phyloP scores from a whole-genome alignment of 1,140 invertebrate species.

The Venturia canescens region DNA sequence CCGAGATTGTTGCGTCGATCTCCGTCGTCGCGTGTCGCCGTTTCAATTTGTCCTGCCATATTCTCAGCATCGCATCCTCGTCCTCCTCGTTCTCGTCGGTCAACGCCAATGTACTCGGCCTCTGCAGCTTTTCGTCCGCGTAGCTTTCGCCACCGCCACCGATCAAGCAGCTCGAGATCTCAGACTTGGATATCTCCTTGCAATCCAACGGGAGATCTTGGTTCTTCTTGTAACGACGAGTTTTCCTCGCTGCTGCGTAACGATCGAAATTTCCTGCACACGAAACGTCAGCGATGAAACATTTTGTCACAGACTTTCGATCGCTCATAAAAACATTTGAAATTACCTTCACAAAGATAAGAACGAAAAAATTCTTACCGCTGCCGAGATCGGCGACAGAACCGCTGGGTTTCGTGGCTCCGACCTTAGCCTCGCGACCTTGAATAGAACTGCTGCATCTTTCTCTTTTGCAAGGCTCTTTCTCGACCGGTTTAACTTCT shows the following conservation, averaged over 20 bases:
- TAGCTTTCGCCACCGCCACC: conserved; percentile 55
- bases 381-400: conserved; percentile 69
- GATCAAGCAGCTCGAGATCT: conserved; percentile 45
- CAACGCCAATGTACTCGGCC: conserved; percentile 67
- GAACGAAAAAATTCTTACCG: conserved; percentile 64
- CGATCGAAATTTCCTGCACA: conserved; percentile 87
- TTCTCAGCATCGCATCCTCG: conserved; percentile 63
- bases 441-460: conserved; percentile 68
- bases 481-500: conserved; percentile 78
- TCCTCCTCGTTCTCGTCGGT: conserved; percentile 56
- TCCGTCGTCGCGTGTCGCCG: conserved; percentile 62
- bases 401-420: conserved; percentile 51
- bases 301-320: too few relatives aligned
- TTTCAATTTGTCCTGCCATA: conserved; percentile 74
- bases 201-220: conserved; percentile 74
- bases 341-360: conserved; percentile 12
- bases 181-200: conserved; percentile 50
- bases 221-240: conserved; percentile 87
- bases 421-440: conserved; percentile 61
- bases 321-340: not conserved
- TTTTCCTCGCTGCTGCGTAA: conserved; percentile 88
- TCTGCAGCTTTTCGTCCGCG: conserved; percentile 62
- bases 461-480: conserved; percentile 74
- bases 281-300: not conserved
- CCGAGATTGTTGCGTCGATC: conserved; percentile 69